Base-by-base conservation (phyloP, 2,888 invertebrate genomes). In the Plebejus anna region DNA sequence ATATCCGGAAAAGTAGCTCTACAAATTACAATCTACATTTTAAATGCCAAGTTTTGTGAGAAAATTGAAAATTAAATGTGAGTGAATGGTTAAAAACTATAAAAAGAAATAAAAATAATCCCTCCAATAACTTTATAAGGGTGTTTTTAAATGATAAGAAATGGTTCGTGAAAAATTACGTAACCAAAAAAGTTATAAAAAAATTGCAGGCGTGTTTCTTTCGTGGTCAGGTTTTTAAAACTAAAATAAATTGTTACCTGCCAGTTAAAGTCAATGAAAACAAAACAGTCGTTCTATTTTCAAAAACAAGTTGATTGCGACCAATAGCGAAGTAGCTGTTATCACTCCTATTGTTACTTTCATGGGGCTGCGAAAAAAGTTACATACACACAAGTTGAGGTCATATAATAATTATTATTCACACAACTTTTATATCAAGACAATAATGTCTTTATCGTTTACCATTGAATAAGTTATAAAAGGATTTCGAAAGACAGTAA, bases 291-390 rank as follows among this genome's bases (percentile, higher is more conserved):
- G 85, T 79, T 91, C 89, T 78, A 92, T 82, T 70, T 89, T 87
- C 55, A 88, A 61, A 11, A 93, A 16, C 7, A 92, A 61, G 79
- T 92, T 90, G 81, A 90, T 85, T 1, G 84, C 89, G 22, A 93
- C 82, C 1, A 92, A 77, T 0, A 92, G 32, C n/a, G 91, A 87
- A 16, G 92, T 93, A 66, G 89, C 76, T 2, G 89, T 88, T 55
- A 92, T 89, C 28, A 92, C 87, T 13, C 85, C 90, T 76, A 94
- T 89, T 11, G 93, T 92, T 22, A 92, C 83, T 83, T 93, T 93
- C 93, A 93, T 93, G 0, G 92, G 87, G 71, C 93, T 94, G 89
- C 36, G 84, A 87, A 78, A 75, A 61, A 42, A 76, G 75, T 77
- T 73, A 51, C 32, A 22, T 70, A 13, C 1, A 72, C 42, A 2